Evolutionary conservation across 1,140 invertebrate genomes (phyloP).

Genomic region (Panagrolaimus sp.): DNA sequence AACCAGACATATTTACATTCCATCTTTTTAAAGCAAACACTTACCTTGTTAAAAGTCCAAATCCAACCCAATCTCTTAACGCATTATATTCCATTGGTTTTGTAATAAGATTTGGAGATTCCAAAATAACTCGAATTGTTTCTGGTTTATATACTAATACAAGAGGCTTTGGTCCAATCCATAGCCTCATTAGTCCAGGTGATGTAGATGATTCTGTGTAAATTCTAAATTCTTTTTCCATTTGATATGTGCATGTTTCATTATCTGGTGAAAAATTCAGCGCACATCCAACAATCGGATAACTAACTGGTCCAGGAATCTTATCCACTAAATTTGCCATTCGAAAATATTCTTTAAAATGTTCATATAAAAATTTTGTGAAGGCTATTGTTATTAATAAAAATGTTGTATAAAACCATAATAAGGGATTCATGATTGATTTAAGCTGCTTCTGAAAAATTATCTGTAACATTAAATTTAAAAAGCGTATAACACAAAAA

Average conservation of each 20-base stretch:
- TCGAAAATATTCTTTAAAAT: conserved; percentile 1
- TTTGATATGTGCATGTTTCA: conserved; percentile 29
- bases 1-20: background rate
- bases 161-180: conserved; percentile 26
- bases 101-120: conserved; percentile 24
- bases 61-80: conserved; percentile 68
- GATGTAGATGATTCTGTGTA: conserved; percentile 19
- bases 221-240: conserved; percentile 29
- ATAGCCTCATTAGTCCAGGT: conserved; percentile 22
- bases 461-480: too few species aligned
- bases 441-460: background rate
- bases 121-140: conserved; percentile 19
- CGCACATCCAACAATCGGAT: conserved; percentile 26
- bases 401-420: conserved; percentile 22
- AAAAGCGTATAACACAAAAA: too few species aligned
- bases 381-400: conserved; percentile 14
- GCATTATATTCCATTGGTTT: conserved; percentile 29
- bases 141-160: conserved; percentile 27
- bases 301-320: conserved; percentile 21
- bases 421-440: conserved; percentile 23
- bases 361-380: background rate
- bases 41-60: conserved; percentile 72
- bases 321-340: conserved; percentile 25
- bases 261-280: conserved; percentile 23
- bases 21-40: background rate